Percentiles rank a stretch among this genome's conserved stretches.
These are phyloP conservation scores for Epinotia brunnichana DNA, from an alignment of 2,888 invertebrate genomes.

Conservation along the genomic window DNA sequence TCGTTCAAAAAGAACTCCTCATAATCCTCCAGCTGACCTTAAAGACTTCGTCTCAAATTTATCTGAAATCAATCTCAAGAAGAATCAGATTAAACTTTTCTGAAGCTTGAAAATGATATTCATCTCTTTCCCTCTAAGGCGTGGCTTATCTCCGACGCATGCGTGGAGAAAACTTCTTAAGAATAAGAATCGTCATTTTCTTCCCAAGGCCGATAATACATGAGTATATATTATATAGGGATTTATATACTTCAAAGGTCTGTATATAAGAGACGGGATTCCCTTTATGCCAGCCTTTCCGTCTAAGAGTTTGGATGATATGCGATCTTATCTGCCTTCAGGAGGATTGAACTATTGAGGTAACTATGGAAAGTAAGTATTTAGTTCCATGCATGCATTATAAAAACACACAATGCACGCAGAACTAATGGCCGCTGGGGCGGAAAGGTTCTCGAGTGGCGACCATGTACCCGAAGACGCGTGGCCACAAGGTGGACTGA, in stretches of 20 bases:
- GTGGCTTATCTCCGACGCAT: conserved; percentile 72
- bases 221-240: conserved; percentile 58
- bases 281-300: conserved; percentile 26
- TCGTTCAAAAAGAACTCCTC: neutral
- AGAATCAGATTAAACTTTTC: conserved; percentile 61
- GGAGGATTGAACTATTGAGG: conserved; percentile 10
- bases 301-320: conserved; percentile 20
- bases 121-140: conserved; percentile 73
- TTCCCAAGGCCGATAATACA: conserved; percentile 66
- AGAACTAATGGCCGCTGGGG: too few species aligned
- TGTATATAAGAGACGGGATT: conserved; percentile 49
- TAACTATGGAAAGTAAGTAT: neutral
- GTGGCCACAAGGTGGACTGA: too few species aligned
- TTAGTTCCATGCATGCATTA: neutral
- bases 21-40: conserved; percentile 23
- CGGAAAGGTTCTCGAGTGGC: too few species aligned
- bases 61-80: conserved; percentile 70
- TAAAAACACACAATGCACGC: too few species aligned
- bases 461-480: too few species aligned
- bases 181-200: conserved; percentile 75
- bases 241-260: conserved; percentile 41
- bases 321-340: conserved; percentile 1
- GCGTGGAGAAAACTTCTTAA: conserved; percentile 71
- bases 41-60: conserved; percentile 51
- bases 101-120: conserved; percentile 60